Percentiles rank a stretch among this genome's conserved stretches.
Conservation (phyloP, 2,888 invertebrate genomes). For the Caenorhabditis sp. region DNA sequence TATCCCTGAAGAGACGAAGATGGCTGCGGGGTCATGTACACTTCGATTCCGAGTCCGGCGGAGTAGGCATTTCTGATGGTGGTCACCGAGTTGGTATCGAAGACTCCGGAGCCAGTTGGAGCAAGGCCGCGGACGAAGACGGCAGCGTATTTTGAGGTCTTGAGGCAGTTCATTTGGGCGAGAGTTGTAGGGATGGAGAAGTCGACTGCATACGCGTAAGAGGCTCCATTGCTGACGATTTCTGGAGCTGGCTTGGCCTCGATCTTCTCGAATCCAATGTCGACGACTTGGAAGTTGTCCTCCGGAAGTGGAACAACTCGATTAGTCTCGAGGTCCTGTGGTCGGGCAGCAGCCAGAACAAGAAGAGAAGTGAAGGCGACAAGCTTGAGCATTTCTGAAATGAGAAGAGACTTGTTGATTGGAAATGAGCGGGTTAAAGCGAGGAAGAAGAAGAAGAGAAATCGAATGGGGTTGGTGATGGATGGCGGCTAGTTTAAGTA, state of each 20-base stretch:
- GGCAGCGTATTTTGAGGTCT: constrained; percentile 44
- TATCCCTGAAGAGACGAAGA: constrained; percentile 41
- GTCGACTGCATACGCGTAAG: constrained; percentile 55
- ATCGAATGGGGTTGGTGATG: constrained; percentile 44
- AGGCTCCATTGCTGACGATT: constrained; percentile 37
- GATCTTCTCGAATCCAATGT: constrained; percentile 37
- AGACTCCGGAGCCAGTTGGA: constrained; percentile 64
- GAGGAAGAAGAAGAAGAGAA: constrained; percentile 11
- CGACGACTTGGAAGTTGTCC: constrained; percentile 12
- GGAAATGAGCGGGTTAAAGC: constrained; percentile 7
- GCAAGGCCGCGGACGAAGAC: constrained; percentile 65
- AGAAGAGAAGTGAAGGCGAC: constrained; percentile 22
- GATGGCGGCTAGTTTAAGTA: constrained; percentile 58
- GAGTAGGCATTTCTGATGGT: constrained; percentile 67
- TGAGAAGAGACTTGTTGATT: constrained; percentile 2
- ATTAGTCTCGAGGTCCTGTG: constrained; percentile 48
- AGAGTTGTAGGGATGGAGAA: constrained; percentile 47
- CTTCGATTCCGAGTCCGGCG: constrained; percentile 69
- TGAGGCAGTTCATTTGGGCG: constrained; percentile 47
- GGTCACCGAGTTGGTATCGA: constrained; percentile 58
- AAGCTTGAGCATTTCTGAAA: constrained; percentile 18
- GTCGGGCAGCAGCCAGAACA: constrained; percentile 40
- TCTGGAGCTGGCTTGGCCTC: constrained; percentile 37
- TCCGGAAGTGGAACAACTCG: constrained; percentile 25
- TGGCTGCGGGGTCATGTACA: constrained; percentile 70